Evolutionary conservation across 2,888 invertebrate species (phyloP), one percentile per base, ranked within the genome.

Genomic region (Zonitis immaculata): DNA sequence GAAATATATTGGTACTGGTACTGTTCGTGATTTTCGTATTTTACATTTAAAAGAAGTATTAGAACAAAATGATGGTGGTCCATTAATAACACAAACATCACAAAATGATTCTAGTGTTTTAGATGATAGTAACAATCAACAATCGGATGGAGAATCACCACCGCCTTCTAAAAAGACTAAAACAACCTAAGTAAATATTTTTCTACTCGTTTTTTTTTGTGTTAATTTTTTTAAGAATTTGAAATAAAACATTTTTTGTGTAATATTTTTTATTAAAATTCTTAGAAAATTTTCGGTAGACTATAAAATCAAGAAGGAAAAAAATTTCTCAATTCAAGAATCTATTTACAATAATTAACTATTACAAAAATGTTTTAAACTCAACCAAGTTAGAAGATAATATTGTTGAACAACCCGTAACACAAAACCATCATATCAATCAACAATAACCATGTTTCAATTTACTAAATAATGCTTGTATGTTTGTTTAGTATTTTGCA

Each of bases 21-120:
- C 80, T 1, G 82, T 83, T 0, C 77, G 87, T 44, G 87, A 86
- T 74, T 87, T 86, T 69, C 76, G 83, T 54, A 70, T 73, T 18
- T 74, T 79, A 0, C 74, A 80, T 51, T 60, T 85, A 22, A 76
- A 79, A 54, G 79, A 83, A 57, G 79, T 79, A 20, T 75, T 84
- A 43, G 79, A 80, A 46, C 73, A 61, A 49, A 52, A 44, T 1
- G 55, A 49, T 9, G 57, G 50, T 35, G 44, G 48, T 14, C 48
- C 32, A 22, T 16, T 54, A 25, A n/a, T 43, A 32, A 54, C 52
- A 9, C 57, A 59, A 46, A 35, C 46, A 5, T 56, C 54, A 16
- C 47, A 51, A 42, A 55, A 53, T 49, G 57, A 53, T 30, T 51
- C 47, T 14, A 54, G 30, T 45, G 35, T 27, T 3, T 47, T 57